Percentiles rank a stretch among this genome's conserved stretches.
Conservation (phyloP, 2,797 vertebrate species). For the Natrix natrix region DNA sequence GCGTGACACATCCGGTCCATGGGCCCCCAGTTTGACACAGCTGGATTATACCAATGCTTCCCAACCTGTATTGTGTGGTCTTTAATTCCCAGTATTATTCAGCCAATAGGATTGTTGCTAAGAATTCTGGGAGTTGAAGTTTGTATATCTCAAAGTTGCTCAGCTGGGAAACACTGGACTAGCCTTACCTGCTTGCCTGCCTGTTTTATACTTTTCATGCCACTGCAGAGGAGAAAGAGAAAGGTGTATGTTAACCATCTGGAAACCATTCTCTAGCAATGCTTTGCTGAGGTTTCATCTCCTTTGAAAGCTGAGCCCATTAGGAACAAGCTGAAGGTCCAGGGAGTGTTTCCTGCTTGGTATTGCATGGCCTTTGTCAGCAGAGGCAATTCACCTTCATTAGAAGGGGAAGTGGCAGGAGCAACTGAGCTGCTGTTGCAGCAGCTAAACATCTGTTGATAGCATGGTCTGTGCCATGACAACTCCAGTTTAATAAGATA, state of each 20-base stretch:
- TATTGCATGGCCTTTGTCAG: conserved; percentile 8
- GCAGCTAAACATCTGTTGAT: conserved; percentile 44
- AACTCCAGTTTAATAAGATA: conserved; percentile 48
- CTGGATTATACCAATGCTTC: background rate
- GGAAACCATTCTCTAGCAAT: conserved; percentile 37
- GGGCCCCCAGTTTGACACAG: too few species aligned
- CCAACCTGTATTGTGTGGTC: background rate
- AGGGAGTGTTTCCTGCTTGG: conserved; percentile 26
- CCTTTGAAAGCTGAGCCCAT: conserved; percentile 35
- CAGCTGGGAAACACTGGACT: background rate
- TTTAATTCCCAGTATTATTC: background rate
- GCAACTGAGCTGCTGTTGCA: background rate
- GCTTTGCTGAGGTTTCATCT: conserved; percentile 35
- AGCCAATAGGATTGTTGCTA: background rate
- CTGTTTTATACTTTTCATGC: conserved; percentile 48
- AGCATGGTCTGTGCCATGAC: conserved; percentile 36
- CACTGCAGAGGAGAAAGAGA: conserved; percentile 17
- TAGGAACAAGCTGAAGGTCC: conserved; percentile 14
- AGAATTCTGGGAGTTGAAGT: background rate
- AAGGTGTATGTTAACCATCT: background rate
- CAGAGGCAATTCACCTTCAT: background rate
- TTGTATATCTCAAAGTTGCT: background rate
- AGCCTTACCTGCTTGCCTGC: conserved; percentile 21
- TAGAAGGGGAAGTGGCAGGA: background rate
- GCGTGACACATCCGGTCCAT: too few species aligned